Percentiles rank a stretch among this genome's conserved stretches.
Conservation (phyloP, 2,113 vertebrate genomes). For the Pholis gunnellus region DNA sequence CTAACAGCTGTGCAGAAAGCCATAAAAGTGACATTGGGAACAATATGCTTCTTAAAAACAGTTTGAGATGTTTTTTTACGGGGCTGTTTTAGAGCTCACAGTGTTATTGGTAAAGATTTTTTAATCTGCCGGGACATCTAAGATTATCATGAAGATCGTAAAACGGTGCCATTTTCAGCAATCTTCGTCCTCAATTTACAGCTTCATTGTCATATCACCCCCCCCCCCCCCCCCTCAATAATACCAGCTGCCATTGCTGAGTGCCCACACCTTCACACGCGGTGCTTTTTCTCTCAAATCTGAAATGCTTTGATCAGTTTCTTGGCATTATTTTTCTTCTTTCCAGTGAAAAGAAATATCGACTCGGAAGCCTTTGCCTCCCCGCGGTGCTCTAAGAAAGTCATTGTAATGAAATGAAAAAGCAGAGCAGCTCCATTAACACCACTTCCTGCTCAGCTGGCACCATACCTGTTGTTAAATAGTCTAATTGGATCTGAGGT, state of each 20-base stretch:
- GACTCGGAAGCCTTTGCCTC: slow-evolving; percentile 53
- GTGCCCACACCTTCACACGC: slow-evolving; percentile 19
- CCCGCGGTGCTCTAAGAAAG: slow-evolving; percentile 48
- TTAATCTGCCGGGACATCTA: slow-evolving; percentile 25
- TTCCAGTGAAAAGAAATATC: slow-evolving; percentile 55
- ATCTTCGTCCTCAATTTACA: slow-evolving; percentile 22
- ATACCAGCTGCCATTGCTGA: slow-evolving; percentile 16
- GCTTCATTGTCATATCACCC: slow-evolving; percentile 39
- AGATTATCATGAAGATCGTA: slow-evolving; percentile 16
- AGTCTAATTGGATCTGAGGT: slow-evolving; percentile 54
- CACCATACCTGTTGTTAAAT: slow-evolving; percentile 68
- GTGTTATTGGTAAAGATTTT: slow-evolving; percentile 29
- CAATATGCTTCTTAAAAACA: slow-evolving; percentile 16
- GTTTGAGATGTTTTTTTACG: too few species aligned
- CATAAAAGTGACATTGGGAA: not conserved
- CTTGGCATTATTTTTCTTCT: slow-evolving; percentile 19
- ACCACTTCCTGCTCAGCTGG: slow-evolving; percentile 47
- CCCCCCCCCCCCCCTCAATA: not conserved
- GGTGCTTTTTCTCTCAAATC: slow-evolving; percentile 43
- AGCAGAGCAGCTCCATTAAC: slow-evolving; percentile 64
- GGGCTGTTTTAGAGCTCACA: too few species aligned
- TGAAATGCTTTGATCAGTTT: slow-evolving; percentile 63
- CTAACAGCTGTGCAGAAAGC: slow-evolving; percentile 17
- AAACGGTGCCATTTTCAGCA: slow-evolving; percentile 47
- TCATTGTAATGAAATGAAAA: slow-evolving; percentile 67